Percentiles rank a stretch among this genome's conserved stretches.
phyloP scores from a whole-genome alignment of 2,797 vertebrate genomes.

The Bradypodion ventrale region DNA sequence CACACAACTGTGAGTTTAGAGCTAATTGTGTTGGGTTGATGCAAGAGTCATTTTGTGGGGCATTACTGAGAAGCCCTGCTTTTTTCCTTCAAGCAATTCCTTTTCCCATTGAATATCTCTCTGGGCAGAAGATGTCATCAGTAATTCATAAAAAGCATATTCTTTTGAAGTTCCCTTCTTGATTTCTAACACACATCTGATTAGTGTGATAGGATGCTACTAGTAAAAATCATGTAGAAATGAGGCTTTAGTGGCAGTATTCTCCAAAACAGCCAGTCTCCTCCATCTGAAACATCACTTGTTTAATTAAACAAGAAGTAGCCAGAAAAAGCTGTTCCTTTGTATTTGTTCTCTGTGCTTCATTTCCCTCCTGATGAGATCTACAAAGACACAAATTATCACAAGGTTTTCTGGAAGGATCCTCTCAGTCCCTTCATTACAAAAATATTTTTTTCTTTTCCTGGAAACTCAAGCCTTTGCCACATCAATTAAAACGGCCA shows the following conservation, averaged over 20 bases:
- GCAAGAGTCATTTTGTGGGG: background rate
- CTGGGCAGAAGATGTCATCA: background rate
- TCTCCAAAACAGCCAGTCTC: background rate
- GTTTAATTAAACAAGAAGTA: background rate
- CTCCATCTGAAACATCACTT: background rate
- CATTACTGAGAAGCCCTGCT: background rate
- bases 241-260: background rate
- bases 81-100: background rate
- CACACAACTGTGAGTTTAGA: background rate
- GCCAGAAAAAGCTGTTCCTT: background rate
- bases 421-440: background rate
- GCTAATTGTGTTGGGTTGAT: no score
- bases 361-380: background rate
- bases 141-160: slow-evolving; percentile 24
- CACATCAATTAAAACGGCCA: no score
- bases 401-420: no score
- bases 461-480: background rate
- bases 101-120: background rate
- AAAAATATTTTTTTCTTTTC: background rate
- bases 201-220: background rate
- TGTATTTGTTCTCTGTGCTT: background rate
- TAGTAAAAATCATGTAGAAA: background rate
- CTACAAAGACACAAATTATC: background rate
- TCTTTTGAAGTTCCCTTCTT: background rate
- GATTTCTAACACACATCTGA: background rate